Base-by-base conservation (phyloP, 2,113 vertebrate genomes). In the Oryzias curvinotus region DNA sequence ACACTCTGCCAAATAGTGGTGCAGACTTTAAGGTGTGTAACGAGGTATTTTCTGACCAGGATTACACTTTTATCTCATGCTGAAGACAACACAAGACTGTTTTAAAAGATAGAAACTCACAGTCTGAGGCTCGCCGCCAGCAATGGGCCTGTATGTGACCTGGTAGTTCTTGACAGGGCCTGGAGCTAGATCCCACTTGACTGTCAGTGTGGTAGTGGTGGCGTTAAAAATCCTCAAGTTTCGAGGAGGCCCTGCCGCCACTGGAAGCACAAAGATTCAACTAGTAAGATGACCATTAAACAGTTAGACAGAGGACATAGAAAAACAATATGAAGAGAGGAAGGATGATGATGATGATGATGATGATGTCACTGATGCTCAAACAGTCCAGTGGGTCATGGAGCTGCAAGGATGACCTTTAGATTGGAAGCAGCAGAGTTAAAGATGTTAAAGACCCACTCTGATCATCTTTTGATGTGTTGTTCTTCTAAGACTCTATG, bases 161-260 rank as follows among this genome's bases (percentile, higher is more conserved):
- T 86, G 92, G 86, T 99, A 99, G 84, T 91, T 94, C 85, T 94
- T 92, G 56, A 96, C 95, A 6, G 91, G 85, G 1, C 96, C 95
- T 3, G 91, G 92, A 44, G 95, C 95, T 1, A 91, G 87, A 52
- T 98, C 96, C 97, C 96, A 99, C 83, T 94, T 96, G 16, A 94
- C 90, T 0, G 95, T 91, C 81, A 99, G 82, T 41, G 94, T 88
- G 74, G 91, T 91, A 18, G 93, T 93, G 52, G 95, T 96, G 66
- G 94, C 94, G 19, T 99, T 98, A 75, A 95, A 94, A 7, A 98
- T 94, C 65, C 93, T 92, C 65, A 99, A 84, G 81, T 98, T 98
- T 26, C 92, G 87, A 19, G 97, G 97, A 4, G 95, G 92, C 66
- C 90, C 94, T 17, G 84, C 92, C 26, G 87, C 86, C 63, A 91